Evolutionary conservation across 2,888 invertebrate genomes (phyloP).

Genomic region (Diadromus collaris): DNA sequence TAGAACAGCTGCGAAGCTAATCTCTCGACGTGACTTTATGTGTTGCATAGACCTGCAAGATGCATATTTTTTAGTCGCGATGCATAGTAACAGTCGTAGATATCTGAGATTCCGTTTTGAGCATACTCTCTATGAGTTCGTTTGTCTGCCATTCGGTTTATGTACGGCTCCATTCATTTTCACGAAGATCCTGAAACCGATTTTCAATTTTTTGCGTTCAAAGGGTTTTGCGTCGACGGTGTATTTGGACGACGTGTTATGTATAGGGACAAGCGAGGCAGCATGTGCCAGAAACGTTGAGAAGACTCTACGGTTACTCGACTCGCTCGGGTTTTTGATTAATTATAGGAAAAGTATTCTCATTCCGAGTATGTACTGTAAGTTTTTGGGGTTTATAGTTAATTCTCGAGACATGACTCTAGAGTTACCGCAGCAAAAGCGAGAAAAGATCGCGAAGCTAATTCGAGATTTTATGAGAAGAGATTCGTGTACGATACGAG

Average conservation of each 20-base stretch:
- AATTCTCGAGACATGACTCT: constrained; percentile 16
- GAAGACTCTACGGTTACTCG: too few species aligned
- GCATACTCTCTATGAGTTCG: background rate
- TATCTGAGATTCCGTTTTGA: constrained; percentile 8
- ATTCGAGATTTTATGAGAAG: background rate
- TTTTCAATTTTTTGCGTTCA: constrained; percentile 22
- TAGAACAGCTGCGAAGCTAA: constrained; percentile 53
- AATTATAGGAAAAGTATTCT: constrained; percentile 33
- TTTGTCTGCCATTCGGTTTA: background rate
- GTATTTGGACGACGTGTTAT: too few species aligned
- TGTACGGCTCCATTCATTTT: background rate
- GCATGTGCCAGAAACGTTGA: too few species aligned
- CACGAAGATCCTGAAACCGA: constrained; percentile 40
- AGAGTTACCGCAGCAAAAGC: too few species aligned
- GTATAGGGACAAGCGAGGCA: too few species aligned
- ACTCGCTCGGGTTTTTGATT: constrained; percentile 30
- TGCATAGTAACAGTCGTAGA: constrained; percentile 37
- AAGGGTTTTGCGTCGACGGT: constrained; percentile 27
- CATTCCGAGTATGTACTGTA: constrained; percentile 3
- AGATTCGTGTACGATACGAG: constrained; percentile 1
- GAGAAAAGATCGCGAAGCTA: too few species aligned
- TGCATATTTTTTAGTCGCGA: constrained; percentile 44
- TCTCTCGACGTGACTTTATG: constrained; percentile 42
- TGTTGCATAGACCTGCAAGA: constrained; percentile 37
- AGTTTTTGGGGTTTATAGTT: constrained; percentile 35